phyloP scores from a whole-genome alignment of 2,797 vertebrate species.

The Coluber constrictor region DNA sequence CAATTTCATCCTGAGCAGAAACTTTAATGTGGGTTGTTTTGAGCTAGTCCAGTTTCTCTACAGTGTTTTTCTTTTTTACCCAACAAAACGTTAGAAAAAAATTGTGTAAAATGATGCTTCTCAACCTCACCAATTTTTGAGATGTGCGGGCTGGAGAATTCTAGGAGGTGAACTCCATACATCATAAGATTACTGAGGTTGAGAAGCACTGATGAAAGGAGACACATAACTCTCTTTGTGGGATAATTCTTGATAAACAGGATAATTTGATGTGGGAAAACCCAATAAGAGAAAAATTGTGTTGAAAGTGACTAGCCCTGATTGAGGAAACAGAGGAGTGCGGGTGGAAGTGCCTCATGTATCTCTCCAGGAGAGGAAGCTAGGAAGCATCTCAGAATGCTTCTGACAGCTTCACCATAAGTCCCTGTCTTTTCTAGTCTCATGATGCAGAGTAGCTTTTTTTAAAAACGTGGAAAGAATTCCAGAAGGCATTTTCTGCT shows the following conservation, averaged over 20 bases:
- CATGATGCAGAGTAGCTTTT: neutral
- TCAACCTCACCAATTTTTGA: neutral
- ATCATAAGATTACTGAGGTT: neutral
- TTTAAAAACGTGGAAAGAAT: neutral
- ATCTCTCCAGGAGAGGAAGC: neutral
- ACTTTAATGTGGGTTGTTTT: slow-evolving; percentile 16
- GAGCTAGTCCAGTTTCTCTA: neutral
- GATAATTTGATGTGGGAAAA: neutral
- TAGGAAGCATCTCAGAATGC: neutral
- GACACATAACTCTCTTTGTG: neutral
- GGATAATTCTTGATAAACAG: neutral
- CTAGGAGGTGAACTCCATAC: neutral
- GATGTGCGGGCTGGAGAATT: neutral
- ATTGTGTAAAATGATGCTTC: neutral
- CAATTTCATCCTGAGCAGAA: slow-evolving; percentile 7
- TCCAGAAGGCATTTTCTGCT: neutral
- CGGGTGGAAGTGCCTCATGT: fast-evolving
- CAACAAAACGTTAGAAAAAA: neutral
- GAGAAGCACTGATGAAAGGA: neutral
- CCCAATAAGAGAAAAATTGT: neutral
- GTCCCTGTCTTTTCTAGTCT: neutral
- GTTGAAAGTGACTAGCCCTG: neutral
- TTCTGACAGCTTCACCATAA: neutral
- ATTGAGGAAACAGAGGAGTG: neutral
- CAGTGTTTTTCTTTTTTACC: neutral